Evolutionary conservation across 2,888 invertebrate genomes (phyloP), one percentile per base, ranked within the genome.

Genomic region (Pherbina coryleti): DNA sequence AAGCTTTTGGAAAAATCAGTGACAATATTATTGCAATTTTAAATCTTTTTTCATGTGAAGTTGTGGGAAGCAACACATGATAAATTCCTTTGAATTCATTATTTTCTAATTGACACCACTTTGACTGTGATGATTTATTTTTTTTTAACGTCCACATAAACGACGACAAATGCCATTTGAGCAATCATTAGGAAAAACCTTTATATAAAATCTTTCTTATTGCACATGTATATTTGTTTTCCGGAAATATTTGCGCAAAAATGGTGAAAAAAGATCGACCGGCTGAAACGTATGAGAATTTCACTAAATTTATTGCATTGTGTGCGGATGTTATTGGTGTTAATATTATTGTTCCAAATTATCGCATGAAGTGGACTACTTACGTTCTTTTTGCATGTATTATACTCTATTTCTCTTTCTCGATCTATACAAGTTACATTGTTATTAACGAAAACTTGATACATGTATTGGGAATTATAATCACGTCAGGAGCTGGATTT

Each of bases 371-470:
- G 53, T 3, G 1, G 5, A 60, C 73, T 0, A 82, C 82, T 0
- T 57, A n/a, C 8, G 9, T 79, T 4, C 80, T 81, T 7, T 17
- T 78, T 1, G 51, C 66, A 28, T 78, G 72, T 17, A 79, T 81
- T 8, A 5, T 44, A 0, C 25, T 72, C 0, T 82, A 79, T 8
- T 81, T 78, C 44, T 11, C 78, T 0, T 82, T 77, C 44, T 75
- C 81, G 0, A 28, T 51, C 0, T 73, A 78, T 28, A 82, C 81
- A 0, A 22, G 81, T 4, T 22, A 66, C 4, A 25, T 73, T 22
- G 77, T 75, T 19, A n/a, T 80, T 19, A 31, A 72, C 8, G 78
- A 80, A 8, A 77, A 77, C 64, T 79, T 77, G 79, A 75, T 69
- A 0, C 51, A 79, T 17, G n/a, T 78, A 0, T 34, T 83, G 76